Base-by-base conservation (phyloP, 2,113 vertebrate genomes). In the Chrysemys picta region DNA sequence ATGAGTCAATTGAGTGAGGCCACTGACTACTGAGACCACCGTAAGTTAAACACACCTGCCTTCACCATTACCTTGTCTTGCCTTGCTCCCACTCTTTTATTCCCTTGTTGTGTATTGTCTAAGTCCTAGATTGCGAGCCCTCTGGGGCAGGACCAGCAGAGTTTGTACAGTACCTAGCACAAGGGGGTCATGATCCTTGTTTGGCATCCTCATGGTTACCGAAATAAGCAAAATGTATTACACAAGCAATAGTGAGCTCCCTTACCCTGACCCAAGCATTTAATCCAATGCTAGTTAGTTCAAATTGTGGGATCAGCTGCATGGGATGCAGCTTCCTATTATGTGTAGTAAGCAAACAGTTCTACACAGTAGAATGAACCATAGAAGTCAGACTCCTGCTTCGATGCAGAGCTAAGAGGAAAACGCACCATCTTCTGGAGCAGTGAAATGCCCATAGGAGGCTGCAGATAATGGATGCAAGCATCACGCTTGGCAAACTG, bases 251-350 rank as follows among this genome's bases (percentile, higher is more conserved):
- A 72, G 10, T 72, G 19, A 72, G 17, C 65, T 72, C 65, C 31
- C 35, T 38, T 22, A 72, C 19, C 38, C 89, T 2, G 76, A 3
- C 9, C 8, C 45, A 31, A 5, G n/a, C 59, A 76, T 12, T 22
- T 50, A 4, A 14, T 84, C n/a, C n/a, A 45, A 62, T 45, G 65
- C 45, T 54, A 35, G 3, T 8, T 83, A 24, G n/a, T 52, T 95
- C 81, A 65, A 69, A 59, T 50, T 0, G 0, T 82, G 75, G 10
- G 1, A 0, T 14, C n/a, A 22, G 29, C 17, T 31, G 5, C 49
- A 59, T 0, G 47, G 50, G 35, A 84, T 53, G n/a, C 4, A 54
- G 80, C 2, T 11, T 82, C 11, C 22, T 47, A 8, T n/a, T 75
- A 10, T 24, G 25, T 31, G 42, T 90, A 47, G 19, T 24, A 78